A percentile compares a stretch with the other conserved stretches of the same genome.
These are phyloP conservation scores for Idaea aversata DNA, from an alignment of 2,888 invertebrate genomes.

Conservation along the genomic window DNA sequence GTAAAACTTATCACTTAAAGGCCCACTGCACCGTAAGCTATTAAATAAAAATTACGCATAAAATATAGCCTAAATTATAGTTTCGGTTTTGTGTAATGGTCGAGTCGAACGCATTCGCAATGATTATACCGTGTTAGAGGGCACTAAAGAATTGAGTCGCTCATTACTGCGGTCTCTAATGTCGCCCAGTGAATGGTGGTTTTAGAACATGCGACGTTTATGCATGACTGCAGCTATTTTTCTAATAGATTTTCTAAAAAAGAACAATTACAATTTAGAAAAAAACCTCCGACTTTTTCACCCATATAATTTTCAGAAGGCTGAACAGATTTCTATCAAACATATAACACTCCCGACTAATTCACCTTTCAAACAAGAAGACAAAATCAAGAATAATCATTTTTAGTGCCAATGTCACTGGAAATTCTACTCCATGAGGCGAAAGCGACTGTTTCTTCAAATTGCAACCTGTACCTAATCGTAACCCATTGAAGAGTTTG, in stretches of 20 bases:
- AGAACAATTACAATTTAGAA: no score
- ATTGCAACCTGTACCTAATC: no score
- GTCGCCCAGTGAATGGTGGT: constrained; percentile 49
- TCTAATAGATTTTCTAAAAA: neutral
- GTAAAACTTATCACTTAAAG: neutral
- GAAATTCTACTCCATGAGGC: no score
- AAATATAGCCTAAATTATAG: neutral
- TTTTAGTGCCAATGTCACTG: no score
- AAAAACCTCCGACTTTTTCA: no score
- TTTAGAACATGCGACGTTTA: constrained; percentile 48
- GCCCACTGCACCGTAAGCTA: neutral
- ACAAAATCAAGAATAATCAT: no score
- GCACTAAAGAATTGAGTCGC: constrained; percentile 63
- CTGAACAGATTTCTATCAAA: no score
- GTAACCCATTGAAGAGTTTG: no score
- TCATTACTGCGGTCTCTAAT: constrained; percentile 60
- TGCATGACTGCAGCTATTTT: constrained; percentile 11
- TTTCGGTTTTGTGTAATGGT: constrained; percentile 1
- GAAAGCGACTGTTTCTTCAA: no score
- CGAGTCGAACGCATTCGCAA: constrained; percentile 11
- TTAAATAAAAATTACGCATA: neutral
- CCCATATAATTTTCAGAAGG: no score
- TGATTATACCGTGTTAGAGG: constrained; percentile 46
- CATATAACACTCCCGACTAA: no score
- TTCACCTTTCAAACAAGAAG: no score